Evolutionary conservation across 2,888 invertebrate genomes (phyloP), one percentile per base, ranked within the genome.

Genomic region (Torymus aiolomorphi): DNA sequence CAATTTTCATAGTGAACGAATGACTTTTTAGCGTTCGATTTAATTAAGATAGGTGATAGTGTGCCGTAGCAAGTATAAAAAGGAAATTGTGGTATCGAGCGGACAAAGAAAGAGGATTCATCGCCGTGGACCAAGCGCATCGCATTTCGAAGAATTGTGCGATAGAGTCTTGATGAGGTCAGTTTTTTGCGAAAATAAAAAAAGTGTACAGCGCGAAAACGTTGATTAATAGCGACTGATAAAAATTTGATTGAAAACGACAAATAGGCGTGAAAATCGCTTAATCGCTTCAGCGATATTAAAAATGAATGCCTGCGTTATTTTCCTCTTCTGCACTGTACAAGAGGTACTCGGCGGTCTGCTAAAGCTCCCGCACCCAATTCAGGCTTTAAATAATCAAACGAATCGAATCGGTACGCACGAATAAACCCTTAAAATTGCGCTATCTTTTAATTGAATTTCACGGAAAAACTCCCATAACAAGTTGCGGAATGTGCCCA

Each of bases 401-500:
- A 67, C 71, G 59, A 71, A 76, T 72, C 59, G 62, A 80, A 80
- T 67, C 24, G 67, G 42, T 20, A 63, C 72, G 72, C 70, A 69
- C 69, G 80, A 73, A 57, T 72, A 69, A 76, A 76, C 61, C 71
- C 61, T 73, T 66, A 52, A 70, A 75, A 56, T 49, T 16, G 66
- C 49, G 69, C 69, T 80, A 69, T 76, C 80, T 80, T 78, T 78
- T 78, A 76, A 78, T 80, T 80, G 77, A 70, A 72, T 74, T 77
- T 74, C 56, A 42, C 70, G 18, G 54, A 20, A 31, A 31, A 31
- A 3, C 31, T 31, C 31, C 31, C 31, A 2, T 31, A 31, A 31
- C 31, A 31, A 31, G 31, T 31, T 31, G 62, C 42, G 16, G 20
- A 13, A 12, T 31, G 62, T 18, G 42, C 31, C 20, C 56, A n/a